Evolutionary conservation across 2,113 vertebrate genomes (phyloP), one percentile per base, ranked within the genome.

Genomic region (Tinamus guttatus): DNA sequence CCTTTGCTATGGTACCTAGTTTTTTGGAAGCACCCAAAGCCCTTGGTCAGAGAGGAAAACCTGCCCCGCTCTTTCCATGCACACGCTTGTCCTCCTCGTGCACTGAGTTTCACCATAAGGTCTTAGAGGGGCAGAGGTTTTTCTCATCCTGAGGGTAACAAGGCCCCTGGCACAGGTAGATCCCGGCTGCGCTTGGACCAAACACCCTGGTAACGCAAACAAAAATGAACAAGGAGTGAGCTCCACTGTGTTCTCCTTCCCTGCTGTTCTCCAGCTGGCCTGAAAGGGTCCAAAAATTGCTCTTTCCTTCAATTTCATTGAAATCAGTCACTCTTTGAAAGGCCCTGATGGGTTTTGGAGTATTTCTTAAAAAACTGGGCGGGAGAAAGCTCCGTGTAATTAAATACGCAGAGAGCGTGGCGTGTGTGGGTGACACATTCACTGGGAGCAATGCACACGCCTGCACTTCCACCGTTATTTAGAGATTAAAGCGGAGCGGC

Each of bases 381-480:
- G 59, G 88, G 59, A 76, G 86, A 87, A 92, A 93, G 45, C 0
- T 2, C 67, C 54, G 62, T 65, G 77, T 81, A 85, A 93, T 95
- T 94, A 95, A 81, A 81, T 47, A 92, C 88, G 85, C 83, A 88
- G 73, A 22, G 58, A 81, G 83, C 2, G 21, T 90, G 76, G 91
- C 8, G 1, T 13, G 77, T 89, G 92, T 94, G 93, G 92, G 94
- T 85, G 92, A 94, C 79, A 47, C 74, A 87, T 94, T 90, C 78
- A 90, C 76, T 59, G 69, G 88, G 77, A 92, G 90, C 71, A 76
- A 94, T 58, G 45, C 92, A 73, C 80, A 73, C 87, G 74, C 92
- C 94, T 71, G 73, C 84, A 54, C 49, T 92, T 94, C 90, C 94
- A 93, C 95, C 59, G 2, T 91, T 94, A 84, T 92, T 93, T 93